A percentile compares a stretch with the other conserved stretches of the same genome.
Conservation (phyloP, 1,140 invertebrate species). For the Drosophila arawakana region DNA sequence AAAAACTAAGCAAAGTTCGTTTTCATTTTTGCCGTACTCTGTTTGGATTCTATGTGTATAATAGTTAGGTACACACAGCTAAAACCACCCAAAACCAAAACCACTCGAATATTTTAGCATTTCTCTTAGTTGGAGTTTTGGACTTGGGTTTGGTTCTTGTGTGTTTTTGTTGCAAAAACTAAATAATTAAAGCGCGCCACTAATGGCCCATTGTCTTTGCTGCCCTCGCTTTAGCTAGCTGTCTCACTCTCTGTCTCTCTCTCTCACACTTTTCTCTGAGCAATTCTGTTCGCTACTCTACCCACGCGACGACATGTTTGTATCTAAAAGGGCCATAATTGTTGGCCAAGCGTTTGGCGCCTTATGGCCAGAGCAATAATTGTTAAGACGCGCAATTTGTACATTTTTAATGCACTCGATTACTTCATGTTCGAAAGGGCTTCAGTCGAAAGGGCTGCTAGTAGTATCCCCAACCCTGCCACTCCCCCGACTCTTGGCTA, state of each 20-base stretch:
- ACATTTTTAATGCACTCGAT: conserved; percentile 73
- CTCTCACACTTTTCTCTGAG: background rate
- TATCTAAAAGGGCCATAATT: conserved; percentile 71
- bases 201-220: conserved; percentile 79
- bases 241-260: background rate
- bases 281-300: background rate
- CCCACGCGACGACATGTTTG: conserved; percentile 9
- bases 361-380: conserved; percentile 69
- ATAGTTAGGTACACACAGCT: conserved; percentile 10
- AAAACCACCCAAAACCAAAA: background rate
- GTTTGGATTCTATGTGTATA: conserved; percentile 25
- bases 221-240: conserved; percentile 9
- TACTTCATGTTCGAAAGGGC: conserved; percentile 2
- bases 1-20: conserved; percentile 53
- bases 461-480: background rate
- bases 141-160: conserved; percentile 16
- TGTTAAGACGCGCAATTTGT: conserved; percentile 81
- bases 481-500: conserved; percentile 39
- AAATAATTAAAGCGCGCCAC: conserved; percentile 82
- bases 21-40: conserved; percentile 56
- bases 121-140: conserved; percentile 39
- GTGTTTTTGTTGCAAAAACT: conserved; percentile 64
- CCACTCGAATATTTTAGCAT: conserved; percentile 41
- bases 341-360: conserved; percentile 51
- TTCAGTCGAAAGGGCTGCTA: background rate